Conservation (phyloP, 2,888 invertebrate species). For the Thera obeliscata region DNA sequence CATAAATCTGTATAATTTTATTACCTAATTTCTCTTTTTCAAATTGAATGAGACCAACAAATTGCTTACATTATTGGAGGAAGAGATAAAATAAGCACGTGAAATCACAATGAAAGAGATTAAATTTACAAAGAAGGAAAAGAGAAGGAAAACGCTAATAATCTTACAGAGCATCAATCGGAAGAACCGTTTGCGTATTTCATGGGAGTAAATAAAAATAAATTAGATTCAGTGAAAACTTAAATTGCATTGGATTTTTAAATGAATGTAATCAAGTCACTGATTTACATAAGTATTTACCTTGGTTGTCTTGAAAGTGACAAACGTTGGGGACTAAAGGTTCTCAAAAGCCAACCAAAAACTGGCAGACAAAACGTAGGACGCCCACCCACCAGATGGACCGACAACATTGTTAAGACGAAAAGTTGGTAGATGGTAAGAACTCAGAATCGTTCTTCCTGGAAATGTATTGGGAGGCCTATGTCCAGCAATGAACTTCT, state of each 20-base stretch:
- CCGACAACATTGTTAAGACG: no score
- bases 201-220: conserved; percentile 54
- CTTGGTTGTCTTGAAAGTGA: no score
- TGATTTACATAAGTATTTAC: no score
- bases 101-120: conserved; percentile 21
- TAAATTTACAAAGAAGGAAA: conserved; percentile 14
- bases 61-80: conserved; percentile 54
- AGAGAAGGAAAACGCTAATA: conserved; percentile 39
- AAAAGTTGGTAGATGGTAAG: no score
- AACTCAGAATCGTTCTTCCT: no score
- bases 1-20: conserved; percentile 80
- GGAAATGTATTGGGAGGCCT: no score
- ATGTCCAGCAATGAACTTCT: no score
- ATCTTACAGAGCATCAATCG: conserved; percentile 54
- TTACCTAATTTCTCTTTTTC: conserved; percentile 61
- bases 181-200: conserved; percentile 56
- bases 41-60: conserved; percentile 59
- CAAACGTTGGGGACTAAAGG: no score
- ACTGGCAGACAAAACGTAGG: no score
- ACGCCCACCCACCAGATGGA: no score
- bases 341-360: no score
- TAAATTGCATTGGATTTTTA: neutral
- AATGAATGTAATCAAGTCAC: neutral
- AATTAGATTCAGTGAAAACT: neutral
- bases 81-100: conserved; percentile 19